Conservation (phyloP, 2,888 invertebrate genomes). For the Selenia dentaria region DNA sequence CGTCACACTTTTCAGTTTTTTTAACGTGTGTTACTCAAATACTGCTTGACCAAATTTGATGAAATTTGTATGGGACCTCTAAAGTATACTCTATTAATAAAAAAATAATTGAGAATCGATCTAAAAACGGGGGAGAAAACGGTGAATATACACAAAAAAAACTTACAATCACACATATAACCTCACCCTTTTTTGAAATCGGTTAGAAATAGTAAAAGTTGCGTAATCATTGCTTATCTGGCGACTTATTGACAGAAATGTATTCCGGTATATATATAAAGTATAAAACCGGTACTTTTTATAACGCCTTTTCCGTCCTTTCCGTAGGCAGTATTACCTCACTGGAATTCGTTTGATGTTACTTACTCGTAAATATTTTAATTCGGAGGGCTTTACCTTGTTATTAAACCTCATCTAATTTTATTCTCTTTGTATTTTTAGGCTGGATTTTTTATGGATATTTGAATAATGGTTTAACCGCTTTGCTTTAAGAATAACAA, state of each 20-base stretch:
- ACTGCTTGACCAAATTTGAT: too few species aligned
- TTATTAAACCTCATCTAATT: constrained; percentile 27
- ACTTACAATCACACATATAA: too few species aligned
- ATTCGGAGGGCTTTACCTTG: constrained; percentile 25
- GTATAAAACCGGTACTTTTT: background rate
- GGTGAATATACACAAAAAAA: too few species aligned
- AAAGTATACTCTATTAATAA: too few species aligned
- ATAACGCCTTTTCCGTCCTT: constrained; percentile 6
- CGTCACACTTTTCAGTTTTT: too few species aligned
- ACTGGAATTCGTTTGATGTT: constrained; percentile 25
- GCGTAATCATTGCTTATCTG: too few species aligned
- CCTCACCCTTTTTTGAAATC: background rate
- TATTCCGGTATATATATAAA: background rate
- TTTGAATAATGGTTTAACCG: constrained; percentile 22
- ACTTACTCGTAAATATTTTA: constrained; percentile 27
- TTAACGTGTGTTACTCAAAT: too few species aligned
- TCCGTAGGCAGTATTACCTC: constrained; percentile 13
- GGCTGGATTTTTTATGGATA: constrained; percentile 21
- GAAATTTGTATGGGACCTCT: too few species aligned
- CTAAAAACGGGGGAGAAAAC: too few species aligned
- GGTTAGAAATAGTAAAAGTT: too few species aligned
- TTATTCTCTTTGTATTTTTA: constrained; percentile 23
- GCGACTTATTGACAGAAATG: too few species aligned
- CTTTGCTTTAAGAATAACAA: constrained; percentile 6
- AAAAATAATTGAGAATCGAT: too few species aligned